Percentiles rank a stretch among this genome's conserved stretches.
These are phyloP conservation scores for Thecophora atra DNA, from an alignment of 2,888 invertebrate genomes.

Conservation along the genomic window DNA sequence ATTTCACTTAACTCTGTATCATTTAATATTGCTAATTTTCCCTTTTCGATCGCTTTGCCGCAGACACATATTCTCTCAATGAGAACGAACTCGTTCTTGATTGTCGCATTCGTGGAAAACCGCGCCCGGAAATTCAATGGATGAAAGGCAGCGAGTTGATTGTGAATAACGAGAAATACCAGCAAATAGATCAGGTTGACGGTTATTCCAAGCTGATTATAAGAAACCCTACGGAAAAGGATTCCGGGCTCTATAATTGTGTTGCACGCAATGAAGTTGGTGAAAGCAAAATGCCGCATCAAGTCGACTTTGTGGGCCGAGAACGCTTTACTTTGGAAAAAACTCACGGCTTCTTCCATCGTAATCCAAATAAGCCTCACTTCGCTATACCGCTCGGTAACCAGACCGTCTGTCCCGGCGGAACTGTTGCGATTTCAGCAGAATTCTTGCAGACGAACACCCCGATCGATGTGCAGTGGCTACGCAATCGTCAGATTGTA, in stretches of 20 bases:
- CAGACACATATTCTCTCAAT: slow-evolving; percentile 77
- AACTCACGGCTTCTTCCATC: slow-evolving; percentile 65
- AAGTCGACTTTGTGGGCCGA: slow-evolving; percentile 72
- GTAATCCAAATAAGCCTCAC: slow-evolving; percentile 73
- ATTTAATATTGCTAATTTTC: not conserved
- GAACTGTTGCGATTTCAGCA: slow-evolving; percentile 83
- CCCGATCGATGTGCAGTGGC: slow-evolving; percentile 81
- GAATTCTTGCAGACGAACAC: slow-evolving; percentile 74
- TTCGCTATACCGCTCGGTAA: slow-evolving; percentile 76
- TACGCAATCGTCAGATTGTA: slow-evolving; percentile 72
- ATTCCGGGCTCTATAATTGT: slow-evolving; percentile 80
- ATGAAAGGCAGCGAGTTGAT: slow-evolving; percentile 75
- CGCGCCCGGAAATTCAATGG: slow-evolving; percentile 80
- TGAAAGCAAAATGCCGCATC: slow-evolving; percentile 78
- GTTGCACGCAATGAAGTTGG: slow-evolving; percentile 78
- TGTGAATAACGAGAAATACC: slow-evolving; percentile 69
- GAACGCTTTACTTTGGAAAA: slow-evolving; percentile 66
- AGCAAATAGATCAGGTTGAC: slow-evolving; percentile 75
- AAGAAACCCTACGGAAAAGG: slow-evolving; percentile 72
- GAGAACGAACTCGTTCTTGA: slow-evolving; percentile 81
- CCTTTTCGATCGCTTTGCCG: slow-evolving; percentile 16
- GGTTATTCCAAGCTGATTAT: slow-evolving; percentile 79
- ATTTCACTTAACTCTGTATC: slow-evolving; percentile 8
- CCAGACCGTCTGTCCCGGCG: slow-evolving; percentile 78
- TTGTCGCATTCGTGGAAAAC: slow-evolving; percentile 80